Conservation (phyloP, 2,888 invertebrate genomes). For the Microchrysa polita region DNA sequence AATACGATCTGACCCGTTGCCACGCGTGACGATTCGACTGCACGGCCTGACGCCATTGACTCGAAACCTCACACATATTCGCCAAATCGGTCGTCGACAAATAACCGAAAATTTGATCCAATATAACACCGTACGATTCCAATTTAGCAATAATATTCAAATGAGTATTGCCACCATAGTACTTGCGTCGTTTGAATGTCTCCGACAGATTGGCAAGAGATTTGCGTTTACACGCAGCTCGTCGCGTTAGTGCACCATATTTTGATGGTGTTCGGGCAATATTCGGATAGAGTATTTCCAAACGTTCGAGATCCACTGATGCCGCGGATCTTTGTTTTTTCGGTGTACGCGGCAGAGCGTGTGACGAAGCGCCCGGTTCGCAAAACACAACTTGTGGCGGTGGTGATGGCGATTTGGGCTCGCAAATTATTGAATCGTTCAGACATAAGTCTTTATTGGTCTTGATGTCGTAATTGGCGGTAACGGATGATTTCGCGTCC, state of each 20-base stretch:
- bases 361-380: not conserved
- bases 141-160: slow-evolving; percentile 49
- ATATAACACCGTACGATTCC: slow-evolving; percentile 43
- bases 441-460: slow-evolving; percentile 18
- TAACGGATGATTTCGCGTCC: not conserved
- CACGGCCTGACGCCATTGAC: slow-evolving; percentile 32
- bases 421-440: slow-evolving; percentile 24
- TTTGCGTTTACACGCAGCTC: slow-evolving; percentile 23
- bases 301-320: slow-evolving; percentile 42
- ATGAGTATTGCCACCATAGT: slow-evolving; percentile 45
- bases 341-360: slow-evolving; percentile 42
- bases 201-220: not conserved
- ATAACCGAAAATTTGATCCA: slow-evolving; percentile 46
- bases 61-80: slow-evolving; percentile 42
- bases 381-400: not conserved
- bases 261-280: slow-evolving; percentile 48
- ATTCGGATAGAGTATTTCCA: slow-evolving; percentile 48
- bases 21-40: slow-evolving; percentile 39
- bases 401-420: slow-evolving; percentile 3
- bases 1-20: slow-evolving; percentile 24
- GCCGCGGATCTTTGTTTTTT: slow-evolving; percentile 41
- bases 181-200: slow-evolving; percentile 37
- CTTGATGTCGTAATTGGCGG: slow-evolving; percentile 21
- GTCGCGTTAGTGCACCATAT: slow-evolving; percentile 6
- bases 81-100: slow-evolving; percentile 46